Conservation (phyloP, 2,888 invertebrate species). For the Tolmerus cingulatus region DNA sequence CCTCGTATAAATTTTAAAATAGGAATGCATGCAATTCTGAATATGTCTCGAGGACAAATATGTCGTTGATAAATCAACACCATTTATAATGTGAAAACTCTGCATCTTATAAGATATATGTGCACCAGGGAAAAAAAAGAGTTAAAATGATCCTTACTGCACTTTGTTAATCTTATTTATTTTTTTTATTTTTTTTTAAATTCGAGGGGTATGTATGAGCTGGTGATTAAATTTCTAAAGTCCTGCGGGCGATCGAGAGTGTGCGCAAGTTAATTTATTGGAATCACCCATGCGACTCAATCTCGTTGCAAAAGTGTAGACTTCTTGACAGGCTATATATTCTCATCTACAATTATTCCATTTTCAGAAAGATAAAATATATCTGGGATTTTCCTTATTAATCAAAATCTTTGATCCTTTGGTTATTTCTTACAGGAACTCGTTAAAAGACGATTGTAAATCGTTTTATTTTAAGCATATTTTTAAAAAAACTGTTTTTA, state of each 20-base stretch:
- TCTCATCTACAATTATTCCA: background rate
- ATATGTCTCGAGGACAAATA: background rate
- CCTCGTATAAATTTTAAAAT: background rate
- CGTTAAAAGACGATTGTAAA: background rate
- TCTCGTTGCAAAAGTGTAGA: background rate
- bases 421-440: background rate
- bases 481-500: no score
- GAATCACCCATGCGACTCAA: background rate
- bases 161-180: background rate
- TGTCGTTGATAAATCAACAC: background rate
- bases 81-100: background rate
- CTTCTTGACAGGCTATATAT: background rate
- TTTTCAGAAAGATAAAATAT: background rate
- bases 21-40: background rate
- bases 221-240: background rate
- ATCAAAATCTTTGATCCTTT: background rate
- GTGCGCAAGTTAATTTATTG: background rate
- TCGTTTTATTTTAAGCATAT: background rate
- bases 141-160: background rate
- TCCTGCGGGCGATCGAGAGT: background rate
- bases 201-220: background rate
- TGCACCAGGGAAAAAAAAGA: background rate
- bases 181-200: background rate
- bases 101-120: background rate
- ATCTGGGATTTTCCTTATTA: background rate